Conservation (phyloP, 2,797 vertebrate species). For the Todus mexicanus region DNA sequence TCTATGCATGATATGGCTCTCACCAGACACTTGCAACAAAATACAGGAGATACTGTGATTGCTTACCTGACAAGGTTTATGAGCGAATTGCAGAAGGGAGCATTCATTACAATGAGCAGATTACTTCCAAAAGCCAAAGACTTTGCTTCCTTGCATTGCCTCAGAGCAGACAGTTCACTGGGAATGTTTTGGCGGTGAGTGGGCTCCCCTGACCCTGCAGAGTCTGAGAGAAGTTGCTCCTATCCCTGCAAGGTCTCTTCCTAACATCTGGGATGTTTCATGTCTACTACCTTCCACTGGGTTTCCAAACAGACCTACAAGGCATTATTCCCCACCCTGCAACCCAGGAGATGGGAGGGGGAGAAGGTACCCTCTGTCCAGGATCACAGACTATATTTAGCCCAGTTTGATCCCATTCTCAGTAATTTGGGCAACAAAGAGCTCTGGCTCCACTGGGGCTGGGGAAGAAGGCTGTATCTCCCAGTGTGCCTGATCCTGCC, state of each 20-base stretch:
- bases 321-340: not conserved
- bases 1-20: not conserved
- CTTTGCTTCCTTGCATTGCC: not conserved
- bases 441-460: not conserved
- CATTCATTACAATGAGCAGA: not conserved
- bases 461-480: not conserved
- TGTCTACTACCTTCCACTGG: not conserved
- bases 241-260: not conserved
- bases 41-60: not conserved
- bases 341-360: not conserved
- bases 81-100: not conserved
- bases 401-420: not conserved
- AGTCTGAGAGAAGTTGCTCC: not conserved
- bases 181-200: accelerated
- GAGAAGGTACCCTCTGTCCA: not conserved
- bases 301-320: not conserved
- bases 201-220: not conserved
- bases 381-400: not conserved
- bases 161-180: not conserved
- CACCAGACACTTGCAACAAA: not conserved
- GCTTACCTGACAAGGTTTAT: not conserved
- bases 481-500: not conserved
- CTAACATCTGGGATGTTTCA: not conserved
- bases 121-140: not conserved
- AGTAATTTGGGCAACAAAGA: not conserved